A percentile compares a stretch with the other conserved stretches of the same genome.
These are phyloP conservation scores for Pseudomugil tenellus DNA, from an alignment of 2,797 vertebrate species.

Conservation along the genomic window DNA sequence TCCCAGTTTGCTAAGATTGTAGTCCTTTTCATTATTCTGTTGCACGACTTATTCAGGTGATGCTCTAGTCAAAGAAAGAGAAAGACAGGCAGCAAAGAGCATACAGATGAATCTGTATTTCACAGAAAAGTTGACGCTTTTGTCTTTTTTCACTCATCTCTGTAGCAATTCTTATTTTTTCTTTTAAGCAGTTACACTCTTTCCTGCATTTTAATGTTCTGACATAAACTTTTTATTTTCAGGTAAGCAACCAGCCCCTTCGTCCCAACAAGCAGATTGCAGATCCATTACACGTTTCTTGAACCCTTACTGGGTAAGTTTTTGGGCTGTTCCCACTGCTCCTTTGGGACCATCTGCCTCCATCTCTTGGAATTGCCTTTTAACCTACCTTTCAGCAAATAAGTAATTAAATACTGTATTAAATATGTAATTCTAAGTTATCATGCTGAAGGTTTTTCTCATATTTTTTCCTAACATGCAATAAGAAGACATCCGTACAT, in stretches of 20 bases:
- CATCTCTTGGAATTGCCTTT: constrained; percentile 26
- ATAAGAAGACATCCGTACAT: constrained; percentile 39
- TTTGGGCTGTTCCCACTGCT: constrained; percentile 28
- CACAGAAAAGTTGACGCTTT: not conserved
- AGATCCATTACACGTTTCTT: constrained; percentile 23
- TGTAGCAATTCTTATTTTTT: not conserved
- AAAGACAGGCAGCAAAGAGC: not conserved
- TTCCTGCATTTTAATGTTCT: constrained; percentile 1
- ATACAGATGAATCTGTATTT: not conserved
- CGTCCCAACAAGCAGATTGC: constrained; percentile 4
- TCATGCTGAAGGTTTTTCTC: constrained; percentile 36
- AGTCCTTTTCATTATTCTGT: not conserved
- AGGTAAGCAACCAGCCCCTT: constrained; percentile 1
- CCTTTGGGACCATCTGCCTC: constrained; percentile 43
- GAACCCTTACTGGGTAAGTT: too few relatives aligned
- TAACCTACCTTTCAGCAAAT: constrained; percentile 21
- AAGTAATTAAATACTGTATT: constrained; percentile 36
- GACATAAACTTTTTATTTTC: constrained; percentile 25
- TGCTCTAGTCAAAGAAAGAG: not conserved
- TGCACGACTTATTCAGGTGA: constrained; percentile 5
- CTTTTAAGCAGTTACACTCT: constrained; percentile 6
- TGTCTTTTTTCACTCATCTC: not conserved
- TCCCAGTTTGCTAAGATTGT: not conserved
- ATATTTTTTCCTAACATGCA: too few relatives aligned
- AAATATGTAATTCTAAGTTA: constrained; percentile 33